A percentile compares a stretch with the other conserved stretches of the same genome.
Evolutionary conservation across 2,113 vertebrate species (phyloP).

Genomic region (Sula dactylatra): DNA sequence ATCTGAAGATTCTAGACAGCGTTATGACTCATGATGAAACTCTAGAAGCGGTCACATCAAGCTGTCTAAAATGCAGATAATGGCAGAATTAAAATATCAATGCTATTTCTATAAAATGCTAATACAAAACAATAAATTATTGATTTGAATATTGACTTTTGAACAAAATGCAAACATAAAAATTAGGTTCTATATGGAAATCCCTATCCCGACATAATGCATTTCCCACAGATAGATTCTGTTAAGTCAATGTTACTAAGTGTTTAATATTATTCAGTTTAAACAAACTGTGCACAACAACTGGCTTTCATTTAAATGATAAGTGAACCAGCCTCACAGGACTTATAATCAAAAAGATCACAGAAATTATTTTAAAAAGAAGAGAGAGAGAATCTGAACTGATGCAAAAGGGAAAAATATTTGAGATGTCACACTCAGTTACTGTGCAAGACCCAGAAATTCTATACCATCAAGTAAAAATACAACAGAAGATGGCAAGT

Average conservation of each 20-base stretch:
- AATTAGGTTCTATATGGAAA: not conserved
- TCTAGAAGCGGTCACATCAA: not conserved
- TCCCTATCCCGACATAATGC: not conserved
- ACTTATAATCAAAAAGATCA: not conserved
- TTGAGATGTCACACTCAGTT: not conserved
- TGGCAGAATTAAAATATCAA: not conserved
- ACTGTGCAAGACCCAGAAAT: not conserved
- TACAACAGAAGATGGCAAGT: not conserved
- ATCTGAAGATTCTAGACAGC: not conserved
- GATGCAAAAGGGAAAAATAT: not conserved
- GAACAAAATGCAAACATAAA: not conserved
- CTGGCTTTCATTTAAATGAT: not conserved
- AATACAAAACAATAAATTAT: not conserved
- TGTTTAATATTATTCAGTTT: not conserved
- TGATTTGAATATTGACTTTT: not conserved
- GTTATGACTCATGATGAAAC: not conserved
- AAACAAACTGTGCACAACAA: not conserved
- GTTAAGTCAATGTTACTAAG: not conserved
- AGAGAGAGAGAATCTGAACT: not conserved
- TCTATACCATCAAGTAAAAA: not conserved
- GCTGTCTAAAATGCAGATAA: not conserved
- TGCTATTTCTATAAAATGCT: not conserved
- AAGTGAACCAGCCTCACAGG: not conserved
- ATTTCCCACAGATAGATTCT: not conserved
- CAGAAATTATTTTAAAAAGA: not conserved